phyloP scores from a whole-genome alignment of 2,888 invertebrate genomes.

The Artemia sp. region DNA sequence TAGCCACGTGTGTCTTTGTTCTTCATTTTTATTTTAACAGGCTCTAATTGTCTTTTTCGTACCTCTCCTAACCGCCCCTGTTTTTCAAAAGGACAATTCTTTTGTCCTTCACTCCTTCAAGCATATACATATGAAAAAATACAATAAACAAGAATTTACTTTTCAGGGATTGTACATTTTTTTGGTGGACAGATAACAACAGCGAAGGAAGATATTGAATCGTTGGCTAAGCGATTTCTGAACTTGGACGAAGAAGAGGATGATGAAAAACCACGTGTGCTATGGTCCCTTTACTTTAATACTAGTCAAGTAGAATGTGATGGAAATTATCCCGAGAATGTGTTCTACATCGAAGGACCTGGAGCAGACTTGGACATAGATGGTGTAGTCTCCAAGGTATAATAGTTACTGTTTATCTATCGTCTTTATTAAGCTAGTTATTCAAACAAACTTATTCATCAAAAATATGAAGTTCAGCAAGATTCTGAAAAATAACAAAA shows the following conservation, averaged over 20 bases:
- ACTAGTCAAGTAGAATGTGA: background rate
- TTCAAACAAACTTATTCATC: too few relatives aligned
- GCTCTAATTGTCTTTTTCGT: too few relatives aligned
- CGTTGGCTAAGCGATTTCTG: constrained; percentile 3
- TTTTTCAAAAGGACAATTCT: too few relatives aligned
- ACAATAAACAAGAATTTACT: background rate
- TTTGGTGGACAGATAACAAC: background rate
- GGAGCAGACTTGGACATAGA: background rate
- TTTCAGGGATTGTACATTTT: constrained; percentile 1
- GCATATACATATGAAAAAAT: background rate
- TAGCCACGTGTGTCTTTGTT: too few relatives aligned
- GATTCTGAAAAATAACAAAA: too few relatives aligned
- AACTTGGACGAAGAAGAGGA: background rate
- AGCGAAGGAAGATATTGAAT: constrained; percentile 2
- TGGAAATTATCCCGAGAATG: background rate
- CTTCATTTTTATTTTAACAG: too few relatives aligned
- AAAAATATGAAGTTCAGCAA: too few relatives aligned
- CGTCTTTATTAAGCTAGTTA: background rate
- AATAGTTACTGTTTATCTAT: background rate
- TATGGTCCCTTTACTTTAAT: constrained; percentile 6
- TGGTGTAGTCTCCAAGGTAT: background rate
- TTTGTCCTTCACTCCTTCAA: too few relatives aligned
- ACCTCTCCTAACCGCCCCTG: too few relatives aligned
- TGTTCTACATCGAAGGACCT: background rate
- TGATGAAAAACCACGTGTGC: constrained; percentile 1